These are phyloP conservation scores for Hetaerina titia DNA, from an alignment of 2,888 invertebrate species.

Conservation along the genomic window DNA sequence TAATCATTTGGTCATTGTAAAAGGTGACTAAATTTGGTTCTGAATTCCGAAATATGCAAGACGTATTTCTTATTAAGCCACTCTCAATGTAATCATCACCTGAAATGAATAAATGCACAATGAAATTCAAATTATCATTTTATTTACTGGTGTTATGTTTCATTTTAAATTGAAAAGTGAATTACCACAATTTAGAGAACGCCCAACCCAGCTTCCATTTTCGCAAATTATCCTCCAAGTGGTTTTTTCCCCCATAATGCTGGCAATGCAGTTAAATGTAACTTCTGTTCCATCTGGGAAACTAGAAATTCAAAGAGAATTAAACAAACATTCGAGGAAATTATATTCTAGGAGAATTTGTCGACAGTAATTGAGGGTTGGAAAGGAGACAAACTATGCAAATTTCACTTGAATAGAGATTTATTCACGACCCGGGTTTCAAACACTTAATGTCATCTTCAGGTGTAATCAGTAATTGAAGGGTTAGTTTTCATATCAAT, in stretches of 20 bases:
- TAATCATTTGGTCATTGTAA: slow-evolving; percentile 88
- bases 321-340: too few relatives aligned
- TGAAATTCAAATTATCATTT: slow-evolving; percentile 39
- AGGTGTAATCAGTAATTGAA: too few relatives aligned
- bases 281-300: slow-evolving; percentile 91
- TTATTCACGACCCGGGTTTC: too few relatives aligned
- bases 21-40: slow-evolving; percentile 90
- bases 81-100: slow-evolving; percentile 71
- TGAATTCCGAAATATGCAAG: slow-evolving; percentile 87
- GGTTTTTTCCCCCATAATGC: slow-evolving; percentile 88
- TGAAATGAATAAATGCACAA: slow-evolving; percentile 55
- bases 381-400: too few relatives aligned
- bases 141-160: background rate
- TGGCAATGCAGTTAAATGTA: slow-evolving; percentile 90
- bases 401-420: too few relatives aligned
- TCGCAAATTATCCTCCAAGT: slow-evolving; percentile 93
- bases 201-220: slow-evolving; percentile 91
- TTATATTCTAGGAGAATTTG: too few relatives aligned
- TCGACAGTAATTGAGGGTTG: too few relatives aligned
- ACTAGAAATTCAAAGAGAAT: slow-evolving; percentile 72
- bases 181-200: slow-evolving; percentile 88
- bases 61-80: slow-evolving; percentile 80
- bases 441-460: too few relatives aligned
- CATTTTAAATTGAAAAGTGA: slow-evolving; percentile 68
- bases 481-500: too few relatives aligned